phyloP scores from a whole-genome alignment of 2,113 vertebrate genomes.

The Zosterops hypoxanthus region DNA sequence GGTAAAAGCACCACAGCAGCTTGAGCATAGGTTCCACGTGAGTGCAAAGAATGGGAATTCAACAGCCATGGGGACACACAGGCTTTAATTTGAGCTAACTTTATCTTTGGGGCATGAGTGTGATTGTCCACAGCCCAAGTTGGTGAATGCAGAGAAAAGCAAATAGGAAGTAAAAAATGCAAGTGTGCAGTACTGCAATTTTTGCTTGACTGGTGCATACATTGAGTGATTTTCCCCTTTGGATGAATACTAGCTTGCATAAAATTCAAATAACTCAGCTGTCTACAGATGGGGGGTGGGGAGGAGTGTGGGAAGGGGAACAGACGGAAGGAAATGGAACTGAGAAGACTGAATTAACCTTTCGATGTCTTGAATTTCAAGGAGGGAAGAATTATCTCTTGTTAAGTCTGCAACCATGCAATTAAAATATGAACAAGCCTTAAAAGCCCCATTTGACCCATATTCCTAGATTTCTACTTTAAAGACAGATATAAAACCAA shows the following conservation, averaged over 20 bases:
- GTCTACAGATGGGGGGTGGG: slow-evolving; percentile 44
- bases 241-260: slow-evolving; percentile 47
- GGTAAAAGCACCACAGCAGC: neutral
- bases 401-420: slow-evolving; percentile 19
- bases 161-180: neutral
- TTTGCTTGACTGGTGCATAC: neutral
- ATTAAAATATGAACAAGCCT: slow-evolving; percentile 39
- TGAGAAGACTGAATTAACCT: slow-evolving; percentile 70
- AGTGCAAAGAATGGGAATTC: neutral
- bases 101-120: neutral
- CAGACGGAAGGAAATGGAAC: slow-evolving; percentile 70
- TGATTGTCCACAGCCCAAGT: neutral
- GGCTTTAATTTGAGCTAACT: neutral
- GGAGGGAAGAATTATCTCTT: slow-evolving; percentile 40
- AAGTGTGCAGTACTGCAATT: slow-evolving; percentile 4
- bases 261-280: slow-evolving; percentile 63
- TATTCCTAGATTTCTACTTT: slow-evolving; percentile 8
- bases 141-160: neutral
- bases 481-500: neutral
- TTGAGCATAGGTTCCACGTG: neutral
- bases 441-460: slow-evolving; percentile 9
- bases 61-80: neutral
- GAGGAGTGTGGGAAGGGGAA: slow-evolving; percentile 58
- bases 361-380: slow-evolving; percentile 63
- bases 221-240: neutral